phyloP scores from a whole-genome alignment of 2,888 invertebrate species.

The Pterobdella sp. region DNA sequence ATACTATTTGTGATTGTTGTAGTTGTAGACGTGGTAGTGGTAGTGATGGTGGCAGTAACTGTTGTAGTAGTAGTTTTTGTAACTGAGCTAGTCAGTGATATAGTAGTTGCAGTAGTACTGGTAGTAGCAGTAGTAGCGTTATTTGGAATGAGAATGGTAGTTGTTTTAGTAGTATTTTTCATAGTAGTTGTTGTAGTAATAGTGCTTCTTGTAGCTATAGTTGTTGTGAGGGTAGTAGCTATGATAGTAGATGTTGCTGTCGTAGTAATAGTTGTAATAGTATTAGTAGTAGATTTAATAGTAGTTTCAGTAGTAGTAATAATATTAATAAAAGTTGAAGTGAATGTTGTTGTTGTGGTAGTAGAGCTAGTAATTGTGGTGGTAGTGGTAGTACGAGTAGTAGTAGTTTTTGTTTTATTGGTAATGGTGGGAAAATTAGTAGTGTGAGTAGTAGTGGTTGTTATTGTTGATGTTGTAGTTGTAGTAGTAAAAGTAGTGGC shows the following conservation, averaged over 20 bases:
- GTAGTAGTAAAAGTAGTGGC: constrained; percentile 4
- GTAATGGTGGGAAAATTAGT: not conserved
- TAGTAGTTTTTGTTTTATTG: constrained; percentile 11
- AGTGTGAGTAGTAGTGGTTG: not conserved
- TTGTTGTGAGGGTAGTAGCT: constrained; percentile 10
- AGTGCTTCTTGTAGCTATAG: constrained; percentile 11
- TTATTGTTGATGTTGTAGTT: not conserved
- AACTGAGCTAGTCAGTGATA: not conserved
- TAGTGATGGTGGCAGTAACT: not conserved
- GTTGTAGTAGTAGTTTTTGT: not conserved
- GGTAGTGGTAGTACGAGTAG: constrained; percentile 16
- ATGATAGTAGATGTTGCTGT: constrained; percentile 4
- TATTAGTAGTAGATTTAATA: not conserved
- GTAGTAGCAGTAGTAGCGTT: constrained; percentile 9
- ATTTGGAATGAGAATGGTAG: not conserved
- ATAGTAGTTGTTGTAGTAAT: constrained; percentile 9
- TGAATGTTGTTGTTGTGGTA: constrained; percentile 13
- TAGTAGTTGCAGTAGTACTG: not conserved
- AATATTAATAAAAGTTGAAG: constrained; percentile 9
- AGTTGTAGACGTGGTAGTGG: not conserved
- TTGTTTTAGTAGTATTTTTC: not conserved
- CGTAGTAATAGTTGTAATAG: constrained; percentile 12
- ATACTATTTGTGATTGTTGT: not conserved
- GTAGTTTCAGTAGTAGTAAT: constrained; percentile 6
- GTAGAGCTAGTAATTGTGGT: constrained; percentile 14